phyloP scores from a whole-genome alignment of 1,140 invertebrate genomes.

The Lepidotrigona ventralis region DNA sequence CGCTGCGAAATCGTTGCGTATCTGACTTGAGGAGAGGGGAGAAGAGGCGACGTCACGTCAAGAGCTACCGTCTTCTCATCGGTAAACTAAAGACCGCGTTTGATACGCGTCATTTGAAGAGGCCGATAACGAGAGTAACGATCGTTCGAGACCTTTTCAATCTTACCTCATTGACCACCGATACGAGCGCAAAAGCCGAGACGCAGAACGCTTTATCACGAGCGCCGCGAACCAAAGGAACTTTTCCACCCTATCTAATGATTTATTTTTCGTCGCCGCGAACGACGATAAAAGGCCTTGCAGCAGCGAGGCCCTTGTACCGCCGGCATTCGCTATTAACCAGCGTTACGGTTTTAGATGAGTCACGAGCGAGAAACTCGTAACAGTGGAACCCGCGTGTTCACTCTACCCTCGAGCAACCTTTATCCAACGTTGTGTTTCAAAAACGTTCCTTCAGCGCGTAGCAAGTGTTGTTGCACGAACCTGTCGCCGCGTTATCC shows the following conservation, averaged over 20 bases:
- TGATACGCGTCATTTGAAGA: not conserved
- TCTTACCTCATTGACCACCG: conserved; percentile 11
- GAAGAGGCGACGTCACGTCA: not conserved
- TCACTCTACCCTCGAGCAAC: not conserved
- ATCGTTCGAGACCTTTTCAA: conserved; percentile 1
- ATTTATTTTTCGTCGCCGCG: conserved; percentile 16
- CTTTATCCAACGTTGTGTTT: not conserved
- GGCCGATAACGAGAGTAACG: conserved; percentile 25
- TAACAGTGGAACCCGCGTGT: not conserved
- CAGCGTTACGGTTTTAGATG: conserved; percentile 29
- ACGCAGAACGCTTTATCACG: conserved; percentile 19
- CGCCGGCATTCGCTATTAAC: conserved; percentile 19
- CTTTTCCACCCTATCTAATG: not conserved
- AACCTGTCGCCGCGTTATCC: conserved; percentile 10
- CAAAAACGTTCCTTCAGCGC: not conserved
- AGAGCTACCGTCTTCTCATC: not conserved
- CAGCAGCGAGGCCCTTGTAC: not conserved
- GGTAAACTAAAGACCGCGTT: not conserved
- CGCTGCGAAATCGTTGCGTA: not conserved
- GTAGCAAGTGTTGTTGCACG: not conserved
- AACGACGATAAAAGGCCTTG: not conserved
- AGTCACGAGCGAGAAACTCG: conserved; percentile 25
- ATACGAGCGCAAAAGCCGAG: not conserved
- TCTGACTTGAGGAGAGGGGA: not conserved
- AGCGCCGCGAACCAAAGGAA: not conserved